Evolutionary conservation across 2,113 vertebrate species (phyloP), one percentile per base, ranked within the genome.

Genomic region (Panthera tigris): DNA sequence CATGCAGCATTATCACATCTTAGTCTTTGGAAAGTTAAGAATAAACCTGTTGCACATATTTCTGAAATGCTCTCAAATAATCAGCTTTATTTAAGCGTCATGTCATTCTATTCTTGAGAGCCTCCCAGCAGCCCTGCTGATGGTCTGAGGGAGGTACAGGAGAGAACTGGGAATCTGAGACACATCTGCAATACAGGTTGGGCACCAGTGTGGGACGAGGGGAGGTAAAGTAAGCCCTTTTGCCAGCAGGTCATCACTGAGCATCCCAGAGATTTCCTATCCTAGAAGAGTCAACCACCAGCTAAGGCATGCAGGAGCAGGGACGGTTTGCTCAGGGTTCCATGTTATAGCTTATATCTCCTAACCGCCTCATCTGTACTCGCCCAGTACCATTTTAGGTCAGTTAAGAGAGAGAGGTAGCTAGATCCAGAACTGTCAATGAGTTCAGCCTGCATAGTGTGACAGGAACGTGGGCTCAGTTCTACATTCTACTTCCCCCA

Each of bases 11-110:
- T 45, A 90, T 27, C 63, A 48, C 7, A 81, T 73, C 48, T 84
- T 45, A 63, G 39, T 76, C 78, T n/a, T 78, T 33, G 16, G 65
- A 39, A 41, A 95, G 69, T 76, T 82, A 84, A 78, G 36, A 88
- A 82, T 80, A 45, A 81, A 69, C 16, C 52, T 85, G 0, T 2
- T 12, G 14, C 14, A 4, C 55, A 69, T 25, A 21, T 74, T 89
- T 81, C 86, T 82, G 76, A 91, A 74, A 94, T 50, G 31, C 50
- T 86, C 89, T 95, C 21, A 52, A 85, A 94, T 50, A 23, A 84
- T 61, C 3, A 7, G 11, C 71, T 93, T 80, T 79, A 15, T 50
- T 71, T 39, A 90, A n/a, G 76, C 87, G 68, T 83, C 12, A 0
- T 29, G 19, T 82, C 31, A 88, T 78, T 85, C 39, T 31, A 19